A percentile compares a stretch with the other conserved stretches of the same genome.
phyloP scores from a whole-genome alignment of 2,113 vertebrate species.

The Romanogobio albipinnatus region DNA sequence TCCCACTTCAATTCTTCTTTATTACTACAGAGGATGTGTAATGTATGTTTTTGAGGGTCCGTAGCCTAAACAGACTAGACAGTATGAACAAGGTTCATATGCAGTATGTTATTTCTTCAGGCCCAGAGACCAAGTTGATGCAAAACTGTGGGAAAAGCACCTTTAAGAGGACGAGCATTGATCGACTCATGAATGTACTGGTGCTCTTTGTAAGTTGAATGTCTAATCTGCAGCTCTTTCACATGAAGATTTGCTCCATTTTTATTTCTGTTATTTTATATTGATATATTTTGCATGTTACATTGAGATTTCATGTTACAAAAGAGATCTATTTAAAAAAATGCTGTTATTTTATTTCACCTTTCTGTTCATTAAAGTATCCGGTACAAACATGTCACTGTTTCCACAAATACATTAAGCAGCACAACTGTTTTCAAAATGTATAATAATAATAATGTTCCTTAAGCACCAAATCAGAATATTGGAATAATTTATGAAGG shows the following conservation, averaged over 20 bases:
- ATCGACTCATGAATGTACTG: conserved; percentile 89
- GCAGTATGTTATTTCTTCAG: conserved; percentile 66
- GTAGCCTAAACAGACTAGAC: neutral
- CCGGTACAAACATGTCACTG: too few relatives aligned
- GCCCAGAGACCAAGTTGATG: conserved; percentile 95
- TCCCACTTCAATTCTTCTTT: neutral
- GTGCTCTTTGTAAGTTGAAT: conserved; percentile 83
- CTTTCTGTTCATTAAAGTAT: too few relatives aligned
- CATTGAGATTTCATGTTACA: too few relatives aligned
- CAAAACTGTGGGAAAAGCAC: conserved; percentile 89
- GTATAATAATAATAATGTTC: too few relatives aligned
- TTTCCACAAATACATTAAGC: neutral
- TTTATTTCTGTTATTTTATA: neutral
- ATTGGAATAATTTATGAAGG: too few relatives aligned
- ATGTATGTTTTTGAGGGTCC: neutral
- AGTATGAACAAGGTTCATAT: neutral
- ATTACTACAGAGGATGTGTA: conserved; percentile 1
- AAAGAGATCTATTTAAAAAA: too few relatives aligned
- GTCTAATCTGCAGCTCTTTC: neutral
- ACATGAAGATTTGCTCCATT: neutral
- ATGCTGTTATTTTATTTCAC: too few relatives aligned
- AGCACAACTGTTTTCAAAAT: neutral
- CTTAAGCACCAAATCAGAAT: too few relatives aligned
- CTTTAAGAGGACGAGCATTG: conserved; percentile 91
- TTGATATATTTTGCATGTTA: too few relatives aligned